Conservation (phyloP, 2,888 invertebrate genomes). For the Aphodius granarius region DNA sequence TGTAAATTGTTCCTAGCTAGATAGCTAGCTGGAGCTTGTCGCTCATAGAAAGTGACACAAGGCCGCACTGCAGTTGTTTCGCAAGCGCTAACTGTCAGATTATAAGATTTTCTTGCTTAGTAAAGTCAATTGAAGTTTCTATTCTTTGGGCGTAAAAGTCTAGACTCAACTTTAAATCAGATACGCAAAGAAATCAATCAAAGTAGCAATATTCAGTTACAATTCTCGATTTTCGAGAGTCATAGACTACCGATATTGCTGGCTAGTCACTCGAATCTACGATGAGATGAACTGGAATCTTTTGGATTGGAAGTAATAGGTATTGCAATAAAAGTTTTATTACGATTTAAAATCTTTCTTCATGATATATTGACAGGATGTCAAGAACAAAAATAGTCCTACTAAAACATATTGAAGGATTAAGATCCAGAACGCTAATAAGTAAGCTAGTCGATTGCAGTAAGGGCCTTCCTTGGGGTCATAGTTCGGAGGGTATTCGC, state of each 20-base stretch:
- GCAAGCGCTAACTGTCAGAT: neutral
- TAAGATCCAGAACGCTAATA: slow-evolving; percentile 47
- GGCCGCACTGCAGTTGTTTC: neutral
- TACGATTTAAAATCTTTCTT: slow-evolving; percentile 41
- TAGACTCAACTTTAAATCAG: too few relatives aligned
- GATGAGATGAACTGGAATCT: too few relatives aligned
- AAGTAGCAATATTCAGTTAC: too few relatives aligned
- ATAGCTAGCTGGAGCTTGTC: neutral
- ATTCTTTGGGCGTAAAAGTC: too few relatives aligned
- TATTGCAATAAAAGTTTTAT: slow-evolving; percentile 1
- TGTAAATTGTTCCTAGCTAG: neutral
- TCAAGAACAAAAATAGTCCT: slow-evolving; percentile 43
- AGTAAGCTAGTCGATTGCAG: slow-evolving; percentile 34
- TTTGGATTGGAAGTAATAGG: neutral
- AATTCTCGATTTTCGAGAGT: too few relatives aligned
- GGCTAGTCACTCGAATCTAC: too few relatives aligned
- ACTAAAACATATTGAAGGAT: slow-evolving; percentile 46
- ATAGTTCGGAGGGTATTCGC: slow-evolving; percentile 35
- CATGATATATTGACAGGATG: slow-evolving; percentile 47
- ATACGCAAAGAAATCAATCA: too few relatives aligned
- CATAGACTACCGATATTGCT: too few relatives aligned
- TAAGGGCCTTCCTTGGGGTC: slow-evolving; percentile 29
- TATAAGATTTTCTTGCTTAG: neutral
- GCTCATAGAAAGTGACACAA: neutral
- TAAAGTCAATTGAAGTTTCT: too few relatives aligned